Conservation (phyloP, 2,888 invertebrate species). For the Agrotis puta region DNA sequence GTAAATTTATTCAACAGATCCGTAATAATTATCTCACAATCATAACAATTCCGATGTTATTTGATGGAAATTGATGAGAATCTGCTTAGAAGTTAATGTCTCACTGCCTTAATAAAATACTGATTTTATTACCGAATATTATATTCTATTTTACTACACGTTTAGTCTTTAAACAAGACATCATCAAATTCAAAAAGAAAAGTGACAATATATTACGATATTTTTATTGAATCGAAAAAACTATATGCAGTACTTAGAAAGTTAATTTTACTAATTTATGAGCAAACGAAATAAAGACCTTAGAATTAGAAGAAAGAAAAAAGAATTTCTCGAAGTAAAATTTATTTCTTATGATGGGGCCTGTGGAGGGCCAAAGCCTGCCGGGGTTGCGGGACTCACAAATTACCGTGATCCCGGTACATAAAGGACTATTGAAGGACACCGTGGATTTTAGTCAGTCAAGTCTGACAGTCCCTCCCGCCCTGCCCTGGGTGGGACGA, state of each 20-base stretch:
- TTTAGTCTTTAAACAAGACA: constrained; percentile 16
- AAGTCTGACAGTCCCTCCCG: too few relatives aligned
- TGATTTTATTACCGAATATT: constrained; percentile 62
- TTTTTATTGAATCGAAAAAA: constrained; percentile 42
- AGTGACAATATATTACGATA: constrained; percentile 49
- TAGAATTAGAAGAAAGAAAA: too few relatives aligned
- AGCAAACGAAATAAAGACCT: constrained; percentile 17
- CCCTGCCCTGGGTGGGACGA: too few relatives aligned
- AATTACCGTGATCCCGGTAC: too few relatives aligned
- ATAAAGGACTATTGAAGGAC: too few relatives aligned
- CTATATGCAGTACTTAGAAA: constrained; percentile 28
- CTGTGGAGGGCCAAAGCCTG: too few relatives aligned
- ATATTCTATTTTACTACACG: constrained; percentile 35
- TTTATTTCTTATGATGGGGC: constrained; percentile 18
- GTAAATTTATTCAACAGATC: constrained; percentile 54
- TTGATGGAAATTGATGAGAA: constrained; percentile 68
- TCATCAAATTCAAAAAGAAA: constrained; percentile 23
- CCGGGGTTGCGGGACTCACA: too few relatives aligned
- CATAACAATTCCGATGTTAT: constrained; percentile 66
- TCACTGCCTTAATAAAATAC: constrained; percentile 66
- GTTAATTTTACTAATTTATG: constrained; percentile 27
- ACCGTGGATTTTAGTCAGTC: too few relatives aligned
- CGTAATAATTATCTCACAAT: constrained; percentile 60
- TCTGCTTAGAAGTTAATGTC: constrained; percentile 65
- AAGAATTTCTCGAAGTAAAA: constrained; percentile 18